These are phyloP conservation scores for Microtus richardsoni DNA, from an alignment of 2,113 vertebrate genomes.

Conservation along the genomic window DNA sequence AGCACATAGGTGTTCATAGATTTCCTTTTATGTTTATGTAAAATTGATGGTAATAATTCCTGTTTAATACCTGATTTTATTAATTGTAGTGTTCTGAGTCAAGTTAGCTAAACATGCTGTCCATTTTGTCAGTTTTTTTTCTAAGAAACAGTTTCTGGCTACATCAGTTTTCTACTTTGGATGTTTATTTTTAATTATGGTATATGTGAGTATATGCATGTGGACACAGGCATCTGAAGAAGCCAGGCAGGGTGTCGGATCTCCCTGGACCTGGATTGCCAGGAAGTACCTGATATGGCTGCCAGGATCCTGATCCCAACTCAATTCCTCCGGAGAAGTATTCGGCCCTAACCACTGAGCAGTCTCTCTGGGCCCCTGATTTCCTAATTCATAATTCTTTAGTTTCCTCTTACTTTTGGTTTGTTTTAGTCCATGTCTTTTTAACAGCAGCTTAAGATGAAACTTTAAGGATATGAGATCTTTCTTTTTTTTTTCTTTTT, in stretches of 20 bases:
- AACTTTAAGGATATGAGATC: not conserved
- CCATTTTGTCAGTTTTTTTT: not conserved
- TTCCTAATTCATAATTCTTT: not conserved
- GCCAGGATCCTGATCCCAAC: not conserved
- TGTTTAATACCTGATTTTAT: not conserved
- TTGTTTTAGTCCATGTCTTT: not conserved
- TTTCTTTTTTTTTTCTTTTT: not conserved
- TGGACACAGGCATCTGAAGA: not conserved
- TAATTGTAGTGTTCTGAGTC: not conserved
- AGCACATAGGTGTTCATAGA: not conserved
- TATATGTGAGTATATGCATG: not conserved
- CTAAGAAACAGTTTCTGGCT: not conserved
- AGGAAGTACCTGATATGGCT: not conserved
- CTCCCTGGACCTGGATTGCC: too few relatives aligned
- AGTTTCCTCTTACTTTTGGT: not conserved
- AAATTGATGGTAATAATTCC: not conserved
- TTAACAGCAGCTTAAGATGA: not conserved
- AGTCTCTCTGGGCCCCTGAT: not conserved
- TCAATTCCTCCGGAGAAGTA: not conserved
- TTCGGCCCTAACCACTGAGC: not conserved
- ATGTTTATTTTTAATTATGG: not conserved
- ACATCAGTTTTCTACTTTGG: not conserved
- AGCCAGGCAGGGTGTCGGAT: not conserved
- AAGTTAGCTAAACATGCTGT: not conserved
- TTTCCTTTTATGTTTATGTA: conserved; percentile 35